These are phyloP conservation scores for Lochmaea capreae DNA, from an alignment of 2,888 invertebrate genomes.

Conservation along the genomic window DNA sequence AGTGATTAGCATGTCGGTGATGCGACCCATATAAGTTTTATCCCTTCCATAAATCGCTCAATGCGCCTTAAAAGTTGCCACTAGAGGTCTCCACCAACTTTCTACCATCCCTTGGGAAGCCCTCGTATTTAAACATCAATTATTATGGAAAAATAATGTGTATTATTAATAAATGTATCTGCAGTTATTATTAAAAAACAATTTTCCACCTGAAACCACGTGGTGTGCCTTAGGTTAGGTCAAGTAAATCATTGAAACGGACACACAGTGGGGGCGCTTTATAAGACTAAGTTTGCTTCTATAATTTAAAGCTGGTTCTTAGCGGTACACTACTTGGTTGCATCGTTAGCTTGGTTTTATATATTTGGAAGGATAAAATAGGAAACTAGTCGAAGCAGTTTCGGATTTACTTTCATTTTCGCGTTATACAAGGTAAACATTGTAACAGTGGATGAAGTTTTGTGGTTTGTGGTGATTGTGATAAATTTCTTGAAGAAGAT, in stretches of 20 bases:
- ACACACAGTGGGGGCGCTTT: conserved; percentile 23
- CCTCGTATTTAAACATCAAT: too few species aligned
- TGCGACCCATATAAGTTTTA: too few species aligned
- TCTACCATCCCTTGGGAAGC: too few species aligned
- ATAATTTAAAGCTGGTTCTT: conserved; percentile 18
- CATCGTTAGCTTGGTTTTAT: conserved; percentile 7
- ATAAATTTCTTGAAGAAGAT: background rate
- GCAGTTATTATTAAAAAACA: too few species aligned
- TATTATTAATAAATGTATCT: background rate
- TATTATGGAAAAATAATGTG: too few species aligned
- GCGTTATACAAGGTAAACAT: conserved; percentile 12
- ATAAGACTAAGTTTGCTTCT: conserved; percentile 25
- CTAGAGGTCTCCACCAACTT: too few species aligned
- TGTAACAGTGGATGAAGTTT: conserved; percentile 9
- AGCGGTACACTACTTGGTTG: conserved; percentile 7
- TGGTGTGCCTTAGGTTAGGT: conserved; percentile 32
- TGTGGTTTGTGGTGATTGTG: conserved; percentile 14
- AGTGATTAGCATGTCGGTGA: too few species aligned
- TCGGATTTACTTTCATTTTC: conserved; percentile 33
- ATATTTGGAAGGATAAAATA: conserved; percentile 18
- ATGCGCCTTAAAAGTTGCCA: too few species aligned
- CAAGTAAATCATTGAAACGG: background rate
- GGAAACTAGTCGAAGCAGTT: conserved; percentile 18
- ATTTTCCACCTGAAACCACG: conserved; percentile 16
- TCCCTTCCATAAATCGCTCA: too few species aligned